Evolutionary conservation across 2,888 invertebrate species (phyloP), one percentile per base, ranked within the genome.

Genomic region (Holacanthella duospinosa): DNA sequence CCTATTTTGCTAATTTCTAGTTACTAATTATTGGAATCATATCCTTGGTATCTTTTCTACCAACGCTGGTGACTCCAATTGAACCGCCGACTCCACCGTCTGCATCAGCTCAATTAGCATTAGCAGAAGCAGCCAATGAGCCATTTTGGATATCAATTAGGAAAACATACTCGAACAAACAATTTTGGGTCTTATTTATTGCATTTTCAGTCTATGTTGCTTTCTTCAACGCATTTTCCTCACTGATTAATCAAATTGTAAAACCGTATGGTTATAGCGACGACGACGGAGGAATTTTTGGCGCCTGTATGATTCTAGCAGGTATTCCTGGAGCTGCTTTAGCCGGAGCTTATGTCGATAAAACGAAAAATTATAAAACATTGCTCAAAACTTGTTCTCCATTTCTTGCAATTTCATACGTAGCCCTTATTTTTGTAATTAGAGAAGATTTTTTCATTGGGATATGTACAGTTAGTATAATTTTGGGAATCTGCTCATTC

Each of bases 231-330:
- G 21, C 60, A 21, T 36, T 65, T 24, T 61, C 67, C 0, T 67
- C 67, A 0, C 60, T 67, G 2, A 65, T 67, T n/a, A 63, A 65
- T 36, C 67, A 67, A 48, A 67, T 67, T 21, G 65, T 67, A 1
- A 54, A 3, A 16, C 67, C 67, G 2, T 67, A 65, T 29, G 63
- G 62, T 1, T 67, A 67, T 24, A 25, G 25, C 1, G 65, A 67
- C 26, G 65, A 65, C 24, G 62, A 65, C 21, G 67, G 63, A 19
- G 65, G 65, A 27, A 26, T 65, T 12, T 67, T 67, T 44, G 67
- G 63, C 1, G 65, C 63, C 1, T 44, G 63, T 29, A 54, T 67
- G 6, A 67, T 67, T 27, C 53, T 44, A 2, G 58, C 57, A 1
- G 67, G 67, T 16, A 48, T 66, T 3, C 29, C 65, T 21, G 67